Percentiles rank a stretch among this genome's conserved stretches.
Conservation (phyloP, 2,113 vertebrate species). For the Dissostichus mawsoni region DNA sequence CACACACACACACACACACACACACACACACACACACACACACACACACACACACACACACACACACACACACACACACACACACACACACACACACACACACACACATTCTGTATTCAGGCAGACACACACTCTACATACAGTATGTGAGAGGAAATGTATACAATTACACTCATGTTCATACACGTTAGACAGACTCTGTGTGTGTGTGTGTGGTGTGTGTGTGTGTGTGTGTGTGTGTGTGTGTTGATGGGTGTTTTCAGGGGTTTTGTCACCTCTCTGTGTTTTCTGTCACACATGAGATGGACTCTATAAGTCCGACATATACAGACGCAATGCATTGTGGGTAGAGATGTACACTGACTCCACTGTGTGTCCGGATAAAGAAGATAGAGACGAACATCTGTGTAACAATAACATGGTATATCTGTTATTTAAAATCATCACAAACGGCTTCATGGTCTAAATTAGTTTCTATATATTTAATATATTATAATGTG, state of each 20-base stretch:
- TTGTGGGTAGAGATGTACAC: constrained; percentile 5
- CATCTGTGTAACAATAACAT: background rate
- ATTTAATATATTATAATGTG: no score
- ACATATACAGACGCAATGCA: background rate
- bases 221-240: constrained; percentile 28
- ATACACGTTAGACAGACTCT: background rate
- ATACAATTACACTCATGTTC: background rate
- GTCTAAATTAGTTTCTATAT: no score
- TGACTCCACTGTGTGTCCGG: background rate
- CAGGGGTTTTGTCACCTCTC: constrained; percentile 52
- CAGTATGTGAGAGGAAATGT: background rate
- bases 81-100: background rate
- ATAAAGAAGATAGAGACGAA: background rate
- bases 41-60: background rate
- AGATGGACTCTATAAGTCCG: constrained; percentile 28
- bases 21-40: background rate
- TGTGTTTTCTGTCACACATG: constrained; percentile 58
- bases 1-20: background rate
- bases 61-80: constrained; percentile 4
- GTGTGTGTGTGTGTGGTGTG: background rate
- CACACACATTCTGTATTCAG: constrained; percentile 1
- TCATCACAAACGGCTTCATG: no score
- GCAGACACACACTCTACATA: constrained; percentile 12
- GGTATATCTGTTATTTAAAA: background rate
- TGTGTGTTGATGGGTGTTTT: constrained; percentile 53